Conservation (phyloP, 1,140 invertebrate species). For the Drosophila mauritiana region DNA sequence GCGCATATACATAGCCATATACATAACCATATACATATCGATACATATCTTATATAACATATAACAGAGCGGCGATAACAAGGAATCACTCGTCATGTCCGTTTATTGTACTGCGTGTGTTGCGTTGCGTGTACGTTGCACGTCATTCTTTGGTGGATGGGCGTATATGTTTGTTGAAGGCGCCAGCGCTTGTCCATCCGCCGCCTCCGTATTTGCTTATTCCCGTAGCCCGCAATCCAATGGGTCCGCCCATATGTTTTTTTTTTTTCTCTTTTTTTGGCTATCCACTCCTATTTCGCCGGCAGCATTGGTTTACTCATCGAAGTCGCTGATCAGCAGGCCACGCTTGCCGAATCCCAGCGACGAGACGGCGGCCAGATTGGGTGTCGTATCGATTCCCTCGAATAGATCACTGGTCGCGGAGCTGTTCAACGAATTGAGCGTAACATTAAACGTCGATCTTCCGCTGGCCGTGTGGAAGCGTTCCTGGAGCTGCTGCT, state of each 20-base stretch:
- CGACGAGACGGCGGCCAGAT: conserved; percentile 58
- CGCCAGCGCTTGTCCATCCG: conserved; percentile 47
- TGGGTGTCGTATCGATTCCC: conserved; percentile 61
- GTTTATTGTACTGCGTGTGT: conserved; percentile 48
- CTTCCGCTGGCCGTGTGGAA: conserved; percentile 51
- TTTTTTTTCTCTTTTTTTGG: no score
- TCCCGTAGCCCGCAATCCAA: neutral
- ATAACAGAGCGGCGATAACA: conserved; percentile 46
- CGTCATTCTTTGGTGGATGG: conserved; percentile 56
- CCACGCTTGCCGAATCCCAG: conserved; percentile 77
- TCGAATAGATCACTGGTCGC: conserved; percentile 74
- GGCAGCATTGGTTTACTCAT: conserved; percentile 47
- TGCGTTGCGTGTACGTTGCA: conserved; percentile 45
- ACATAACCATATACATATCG: no score
- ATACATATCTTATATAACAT: conserved; percentile 16
- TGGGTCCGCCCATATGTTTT: neutral
- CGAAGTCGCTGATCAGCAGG: conserved; percentile 74
- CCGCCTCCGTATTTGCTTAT: conserved; percentile 5
- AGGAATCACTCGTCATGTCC: conserved; percentile 48
- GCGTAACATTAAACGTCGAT: conserved; percentile 66
- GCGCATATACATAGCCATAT: neutral
- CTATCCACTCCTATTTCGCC: no score
- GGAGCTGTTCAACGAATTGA: conserved; percentile 72
- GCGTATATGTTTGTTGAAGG: conserved; percentile 27
- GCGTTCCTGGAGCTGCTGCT: conserved; percentile 66